phyloP scores from a whole-genome alignment of 1,140 invertebrate species.

The Bilobella aurantiaca region DNA sequence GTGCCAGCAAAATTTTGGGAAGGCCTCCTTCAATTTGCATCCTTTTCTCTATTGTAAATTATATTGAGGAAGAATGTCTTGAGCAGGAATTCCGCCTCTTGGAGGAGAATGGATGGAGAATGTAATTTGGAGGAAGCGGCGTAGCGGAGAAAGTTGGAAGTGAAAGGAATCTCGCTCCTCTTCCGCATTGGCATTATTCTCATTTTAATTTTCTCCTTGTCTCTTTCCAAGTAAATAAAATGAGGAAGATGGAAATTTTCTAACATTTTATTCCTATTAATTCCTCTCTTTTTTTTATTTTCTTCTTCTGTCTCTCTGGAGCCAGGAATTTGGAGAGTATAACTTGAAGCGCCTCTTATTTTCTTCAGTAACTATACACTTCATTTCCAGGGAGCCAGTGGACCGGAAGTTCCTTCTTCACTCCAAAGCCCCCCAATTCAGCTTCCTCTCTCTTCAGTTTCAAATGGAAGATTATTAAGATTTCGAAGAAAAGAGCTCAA shows the following conservation, averaged over 20 bases:
- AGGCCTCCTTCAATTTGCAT: neutral
- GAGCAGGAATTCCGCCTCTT: neutral
- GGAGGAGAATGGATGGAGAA: neutral
- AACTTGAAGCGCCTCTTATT: too few species aligned
- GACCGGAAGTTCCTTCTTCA: neutral
- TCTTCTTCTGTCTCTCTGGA: neutral
- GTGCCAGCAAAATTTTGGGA: neutral
- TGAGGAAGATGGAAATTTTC: neutral
- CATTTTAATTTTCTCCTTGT: conserved; percentile 1
- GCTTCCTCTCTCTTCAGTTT: neutral
- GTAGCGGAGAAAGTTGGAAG: conserved; percentile 1
- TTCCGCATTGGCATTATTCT: neutral
- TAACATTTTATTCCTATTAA: neutral
- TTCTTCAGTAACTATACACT: neutral
- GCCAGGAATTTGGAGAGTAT: neutral
- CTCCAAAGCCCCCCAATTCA: neutral
- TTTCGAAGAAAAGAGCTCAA: neutral
- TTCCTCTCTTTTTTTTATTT: neutral
- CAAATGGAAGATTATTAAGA: conserved; percentile 1
- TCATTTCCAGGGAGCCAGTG: neutral
- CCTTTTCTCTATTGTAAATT: neutral
- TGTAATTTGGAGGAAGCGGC: conserved; percentile 5
- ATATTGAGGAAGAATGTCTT: too few species aligned
- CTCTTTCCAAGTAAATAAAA: neutral
- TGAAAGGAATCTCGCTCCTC: conserved; percentile 5